phyloP scores from a whole-genome alignment of 2,113 vertebrate genomes.

The Xenotilapia longispinis region DNA sequence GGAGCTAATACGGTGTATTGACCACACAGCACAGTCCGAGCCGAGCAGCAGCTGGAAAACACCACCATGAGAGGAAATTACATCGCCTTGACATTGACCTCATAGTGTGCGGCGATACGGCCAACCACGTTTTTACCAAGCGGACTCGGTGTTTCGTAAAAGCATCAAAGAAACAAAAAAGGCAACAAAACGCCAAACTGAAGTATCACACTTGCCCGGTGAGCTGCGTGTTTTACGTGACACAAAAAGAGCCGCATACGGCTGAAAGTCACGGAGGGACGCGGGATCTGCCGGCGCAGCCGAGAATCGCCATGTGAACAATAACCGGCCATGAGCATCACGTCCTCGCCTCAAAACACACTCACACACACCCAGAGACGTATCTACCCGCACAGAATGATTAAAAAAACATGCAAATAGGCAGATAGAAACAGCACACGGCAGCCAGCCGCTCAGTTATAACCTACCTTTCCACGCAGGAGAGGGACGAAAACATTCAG shows the following conservation, averaged over 20 bases:
- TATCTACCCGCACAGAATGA: neutral
- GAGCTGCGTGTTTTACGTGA: neutral
- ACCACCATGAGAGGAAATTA: constrained; percentile 35
- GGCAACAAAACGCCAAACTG: neutral
- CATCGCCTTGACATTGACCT: constrained; percentile 71
- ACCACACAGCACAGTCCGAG: neutral
- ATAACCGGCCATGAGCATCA: constrained; percentile 46
- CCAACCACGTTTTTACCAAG: neutral
- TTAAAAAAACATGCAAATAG: neutral
- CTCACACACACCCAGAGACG: neutral
- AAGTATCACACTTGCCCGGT: fast-evolving
- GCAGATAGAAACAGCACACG: neutral
- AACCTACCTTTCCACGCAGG: constrained; percentile 49
- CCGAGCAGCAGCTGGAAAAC: constrained; percentile 22
- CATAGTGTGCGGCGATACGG: neutral
- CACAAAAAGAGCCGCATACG: constrained; percentile 1
- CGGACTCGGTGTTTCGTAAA: neutral
- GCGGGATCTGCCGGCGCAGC: constrained; percentile 24
- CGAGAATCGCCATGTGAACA: constrained; percentile 68
- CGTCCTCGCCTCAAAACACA: neutral
- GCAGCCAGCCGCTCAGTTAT: neutral
- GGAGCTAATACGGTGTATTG: neutral
- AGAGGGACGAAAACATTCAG: neutral
- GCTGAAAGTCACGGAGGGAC: constrained; percentile 45
- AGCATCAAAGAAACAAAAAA: neutral